Conservation (phyloP, 2,113 vertebrate species). For the Phalacrocorax brasilianus region DNA sequence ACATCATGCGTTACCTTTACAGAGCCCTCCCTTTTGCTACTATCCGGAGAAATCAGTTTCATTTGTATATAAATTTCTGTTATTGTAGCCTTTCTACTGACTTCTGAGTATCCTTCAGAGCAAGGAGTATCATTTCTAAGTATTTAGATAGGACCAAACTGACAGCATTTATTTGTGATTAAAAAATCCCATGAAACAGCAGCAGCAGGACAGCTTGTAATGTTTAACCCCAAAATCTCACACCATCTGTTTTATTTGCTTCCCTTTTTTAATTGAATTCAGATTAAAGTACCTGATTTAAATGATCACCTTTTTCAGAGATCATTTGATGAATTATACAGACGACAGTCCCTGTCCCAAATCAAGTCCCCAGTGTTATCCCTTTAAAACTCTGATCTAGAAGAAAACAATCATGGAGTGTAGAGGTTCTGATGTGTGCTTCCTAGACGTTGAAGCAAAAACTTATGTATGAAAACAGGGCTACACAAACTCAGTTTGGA, state of each 20-base stretch:
- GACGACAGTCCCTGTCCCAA: background rate
- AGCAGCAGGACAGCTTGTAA: background rate
- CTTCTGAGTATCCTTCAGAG: background rate
- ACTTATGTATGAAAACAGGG: background rate
- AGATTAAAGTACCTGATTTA: background rate
- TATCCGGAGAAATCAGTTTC: background rate
- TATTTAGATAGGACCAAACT: background rate
- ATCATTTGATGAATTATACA: background rate
- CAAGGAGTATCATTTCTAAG: background rate
- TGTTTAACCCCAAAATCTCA: background rate
- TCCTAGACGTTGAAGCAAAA: background rate
- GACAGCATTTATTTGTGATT: background rate
- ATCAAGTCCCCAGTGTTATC: background rate
- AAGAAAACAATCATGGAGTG: background rate
- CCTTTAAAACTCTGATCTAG: background rate
- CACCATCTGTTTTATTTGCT: background rate
- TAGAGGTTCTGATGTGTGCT: background rate
- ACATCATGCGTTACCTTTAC: background rate
- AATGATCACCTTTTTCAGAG: background rate
- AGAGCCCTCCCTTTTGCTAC: background rate
- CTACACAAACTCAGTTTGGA: background rate
- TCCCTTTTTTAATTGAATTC: background rate
- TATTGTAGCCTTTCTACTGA: background rate
- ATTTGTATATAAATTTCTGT: background rate
- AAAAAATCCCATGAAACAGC: background rate